Evolutionary conservation across 2,113 vertebrate genomes (phyloP), one percentile per base, ranked within the genome.

Genomic region (Scortum barcoo): DNA sequence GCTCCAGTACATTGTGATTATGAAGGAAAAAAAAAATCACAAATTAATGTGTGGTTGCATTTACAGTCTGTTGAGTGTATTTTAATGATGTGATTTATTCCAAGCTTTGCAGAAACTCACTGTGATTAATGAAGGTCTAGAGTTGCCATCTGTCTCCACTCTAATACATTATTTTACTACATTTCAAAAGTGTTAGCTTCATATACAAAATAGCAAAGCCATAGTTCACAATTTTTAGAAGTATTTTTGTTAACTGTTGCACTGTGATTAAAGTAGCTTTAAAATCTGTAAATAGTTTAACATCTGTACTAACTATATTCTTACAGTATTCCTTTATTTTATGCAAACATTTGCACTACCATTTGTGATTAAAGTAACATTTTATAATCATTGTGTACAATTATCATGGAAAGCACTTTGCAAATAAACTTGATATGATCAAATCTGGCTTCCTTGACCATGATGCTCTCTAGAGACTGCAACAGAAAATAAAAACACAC

Each of bases 341-440:
- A 72, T 70, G 24, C 24, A 4, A 80, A 53, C 13, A 40, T 44
- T 50, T 62, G 53, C 19, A 71, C 57, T 51, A 62, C 54, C 1
- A 24, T 42, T 54, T 71, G 22, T 50, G 1, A 61, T 44, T 44
- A 19, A 71, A 44, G 3, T 44, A 4, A 30, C 3, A 17, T 17
- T 22, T 33, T 62, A 50, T 54, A 6, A 65, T 76, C 3, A 30
- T 30, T 51, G 3, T 53, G 46, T 53, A 50, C 20, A 40, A 53
- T 3, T 5, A 26, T 53, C 9, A 75, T 14, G 17, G 11, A 65
- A 65, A n/a, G 2, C 17, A 42, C 17, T 48, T 58, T 38, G 17
- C 24, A 69, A 44, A 81, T 74, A 58, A 74, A 60, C 0, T 1
- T 10, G 2, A 4, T 20, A 12, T 28, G 50, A 10, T 38, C 26